A percentile compares a stretch with the other conserved stretches of the same genome.
These are phyloP conservation scores for Eupithecia inturbata DNA, from an alignment of 2,888 invertebrate species.

Conservation along the genomic window DNA sequence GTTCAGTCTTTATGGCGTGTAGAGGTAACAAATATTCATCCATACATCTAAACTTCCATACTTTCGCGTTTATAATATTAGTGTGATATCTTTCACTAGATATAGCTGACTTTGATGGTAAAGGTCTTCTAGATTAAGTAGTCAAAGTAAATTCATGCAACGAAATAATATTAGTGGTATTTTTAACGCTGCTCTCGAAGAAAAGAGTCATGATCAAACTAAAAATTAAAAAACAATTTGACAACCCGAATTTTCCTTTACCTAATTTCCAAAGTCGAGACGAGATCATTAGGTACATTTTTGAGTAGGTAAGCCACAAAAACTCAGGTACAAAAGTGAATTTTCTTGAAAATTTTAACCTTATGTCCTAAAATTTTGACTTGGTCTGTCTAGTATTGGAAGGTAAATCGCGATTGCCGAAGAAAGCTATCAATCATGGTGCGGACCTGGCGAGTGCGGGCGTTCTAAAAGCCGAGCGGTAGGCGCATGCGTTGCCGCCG, in stretches of 20 bases:
- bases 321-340: not conserved
- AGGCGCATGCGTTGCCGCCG: conserved; percentile 73
- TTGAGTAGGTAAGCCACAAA: not conserved
- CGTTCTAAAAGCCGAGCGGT: conserved; percentile 68
- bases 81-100: not conserved
- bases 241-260: not conserved
- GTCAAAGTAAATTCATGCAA: not conserved
- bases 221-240: not conserved
- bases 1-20: too few relatives aligned
- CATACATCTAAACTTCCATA: too few relatives aligned
- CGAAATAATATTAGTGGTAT: not conserved
- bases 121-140: not conserved
- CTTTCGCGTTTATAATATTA: too few relatives aligned
- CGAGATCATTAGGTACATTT: too few relatives aligned
- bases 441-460: conserved; percentile 63
- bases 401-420: conserved; percentile 15
- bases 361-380: too few relatives aligned
- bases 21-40: too few relatives aligned
- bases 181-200: not conserved
- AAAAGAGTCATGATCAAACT: not conserved
- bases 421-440: conserved; percentile 43
- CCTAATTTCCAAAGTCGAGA: too few relatives aligned
- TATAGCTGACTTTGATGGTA: not conserved
- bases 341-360: not conserved
- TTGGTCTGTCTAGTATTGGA: not conserved